Evolutionary conservation across 2,888 invertebrate species (phyloP).

Genomic region (Criorhina ranunculi): DNA sequence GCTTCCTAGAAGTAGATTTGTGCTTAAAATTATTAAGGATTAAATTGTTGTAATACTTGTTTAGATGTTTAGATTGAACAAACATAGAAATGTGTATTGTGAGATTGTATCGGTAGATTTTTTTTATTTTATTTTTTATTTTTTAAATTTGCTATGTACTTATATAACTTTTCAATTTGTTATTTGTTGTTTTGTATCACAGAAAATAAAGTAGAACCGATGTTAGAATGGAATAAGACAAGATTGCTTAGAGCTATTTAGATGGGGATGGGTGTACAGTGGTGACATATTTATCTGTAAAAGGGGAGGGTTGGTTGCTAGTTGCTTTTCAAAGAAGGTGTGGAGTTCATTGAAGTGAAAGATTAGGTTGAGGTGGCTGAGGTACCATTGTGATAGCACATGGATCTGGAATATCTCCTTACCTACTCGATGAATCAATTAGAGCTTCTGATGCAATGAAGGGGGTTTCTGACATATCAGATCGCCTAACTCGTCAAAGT

Average conservation of each 20-base stretch:
- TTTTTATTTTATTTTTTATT: constrained; percentile 24
- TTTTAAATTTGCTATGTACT: constrained; percentile 19
- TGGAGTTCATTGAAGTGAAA: too few relatives aligned
- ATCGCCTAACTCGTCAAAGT: too few relatives aligned
- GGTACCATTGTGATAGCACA: too few relatives aligned
- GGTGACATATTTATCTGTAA: constrained; percentile 4
- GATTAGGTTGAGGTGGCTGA: too few relatives aligned
- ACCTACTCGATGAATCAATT: too few relatives aligned
- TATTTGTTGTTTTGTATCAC: constrained; percentile 63
- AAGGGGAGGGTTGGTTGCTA: too few relatives aligned
- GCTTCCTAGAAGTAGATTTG: constrained; percentile 63
- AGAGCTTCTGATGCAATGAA: too few relatives aligned
- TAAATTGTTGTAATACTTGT: constrained; percentile 73
- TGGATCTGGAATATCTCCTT: too few relatives aligned
- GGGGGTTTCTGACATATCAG: too few relatives aligned
- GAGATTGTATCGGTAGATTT: constrained; percentile 24
- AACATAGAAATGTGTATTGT: constrained; percentile 49
- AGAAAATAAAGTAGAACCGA: constrained; percentile 70
- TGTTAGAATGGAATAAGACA: constrained; percentile 39
- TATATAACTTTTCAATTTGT: constrained; percentile 25
- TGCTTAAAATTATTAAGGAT: constrained; percentile 74
- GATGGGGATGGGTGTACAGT: neutral
- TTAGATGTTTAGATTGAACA: constrained; percentile 70
- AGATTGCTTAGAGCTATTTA: constrained; percentile 58
- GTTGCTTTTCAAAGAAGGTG: too few relatives aligned